A percentile compares a stretch with the other conserved stretches of the same genome.
Evolutionary conservation across 2,888 invertebrate species (phyloP).

Genomic region (Drosophila fulvimacula): DNA sequence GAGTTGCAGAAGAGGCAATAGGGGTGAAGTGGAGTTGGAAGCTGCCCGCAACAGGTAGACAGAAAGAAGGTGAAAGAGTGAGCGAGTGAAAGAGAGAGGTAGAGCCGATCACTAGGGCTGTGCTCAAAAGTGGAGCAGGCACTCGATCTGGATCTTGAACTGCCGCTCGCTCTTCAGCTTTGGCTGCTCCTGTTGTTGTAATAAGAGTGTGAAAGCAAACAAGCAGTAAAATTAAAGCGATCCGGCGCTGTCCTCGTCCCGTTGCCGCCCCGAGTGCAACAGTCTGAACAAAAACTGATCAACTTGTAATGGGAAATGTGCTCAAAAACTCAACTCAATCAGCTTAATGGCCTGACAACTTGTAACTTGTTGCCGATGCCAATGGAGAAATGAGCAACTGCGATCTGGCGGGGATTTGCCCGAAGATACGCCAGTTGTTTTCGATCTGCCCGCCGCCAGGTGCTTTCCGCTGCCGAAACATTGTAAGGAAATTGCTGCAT

Average conservation of each 20-base stretch:
- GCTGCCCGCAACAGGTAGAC: slow-evolving; percentile 12
- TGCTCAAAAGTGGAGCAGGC: slow-evolving; percentile 64
- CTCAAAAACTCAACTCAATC: slow-evolving; percentile 76
- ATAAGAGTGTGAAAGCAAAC: slow-evolving; percentile 81
- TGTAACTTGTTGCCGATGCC: slow-evolving; percentile 43
- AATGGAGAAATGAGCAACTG: slow-evolving; percentile 22
- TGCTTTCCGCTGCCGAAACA: slow-evolving; percentile 40
- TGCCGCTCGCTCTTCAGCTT: slow-evolving; percentile 18
- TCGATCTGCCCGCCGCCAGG: slow-evolving; percentile 38
- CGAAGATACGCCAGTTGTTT: slow-evolving; percentile 32
- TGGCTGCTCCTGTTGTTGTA: slow-evolving; percentile 48
- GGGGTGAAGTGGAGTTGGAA: slow-evolving; percentile 2
- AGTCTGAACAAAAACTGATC: slow-evolving; percentile 60
- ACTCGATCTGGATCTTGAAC: slow-evolving; percentile 25
- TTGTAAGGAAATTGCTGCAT: slow-evolving; percentile 37
- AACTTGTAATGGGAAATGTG: slow-evolving; percentile 77
- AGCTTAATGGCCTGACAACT: slow-evolving; percentile 78
- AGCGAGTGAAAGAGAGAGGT: slow-evolving; percentile 4
- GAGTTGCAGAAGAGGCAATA: slow-evolving; percentile 7
- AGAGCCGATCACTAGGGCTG: slow-evolving; percentile 31
- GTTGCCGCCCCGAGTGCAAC: slow-evolving; percentile 2
- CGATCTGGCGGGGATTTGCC: slow-evolving; percentile 34
- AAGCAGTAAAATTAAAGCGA: slow-evolving; percentile 75
- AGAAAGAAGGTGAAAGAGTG: neutral
- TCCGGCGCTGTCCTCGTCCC: slow-evolving; percentile 34